Percentiles rank a stretch among this genome's conserved stretches.
phyloP scores from a whole-genome alignment of 1,140 invertebrate species.

The Lepidotrigona ventralis region DNA sequence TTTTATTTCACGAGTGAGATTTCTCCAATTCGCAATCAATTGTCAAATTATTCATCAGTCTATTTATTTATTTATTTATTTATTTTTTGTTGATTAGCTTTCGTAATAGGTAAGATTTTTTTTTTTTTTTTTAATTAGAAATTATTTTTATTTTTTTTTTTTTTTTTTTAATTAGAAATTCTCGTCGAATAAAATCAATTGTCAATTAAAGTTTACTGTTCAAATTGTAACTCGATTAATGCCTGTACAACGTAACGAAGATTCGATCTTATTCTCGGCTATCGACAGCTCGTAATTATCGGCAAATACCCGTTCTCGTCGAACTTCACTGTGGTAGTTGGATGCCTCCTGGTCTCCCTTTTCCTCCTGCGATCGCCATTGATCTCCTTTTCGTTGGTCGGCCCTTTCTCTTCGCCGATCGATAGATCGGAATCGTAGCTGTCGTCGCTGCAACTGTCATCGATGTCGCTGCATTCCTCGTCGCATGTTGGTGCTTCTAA shows the following conservation, averaged over 20 bases:
- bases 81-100: not conserved
- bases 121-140: too few relatives aligned
- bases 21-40: not conserved
- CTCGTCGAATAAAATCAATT: not conserved
- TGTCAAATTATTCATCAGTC: not conserved
- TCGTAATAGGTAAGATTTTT: not conserved
- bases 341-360: constrained; percentile 57
- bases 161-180: not conserved
- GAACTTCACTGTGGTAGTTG: constrained; percentile 65
- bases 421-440: constrained; percentile 74
- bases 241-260: constrained; percentile 13
- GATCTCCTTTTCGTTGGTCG: constrained; percentile 44
- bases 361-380: constrained; percentile 45
- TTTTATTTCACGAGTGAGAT: not conserved
- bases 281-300: constrained; percentile 36
- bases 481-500: constrained; percentile 73
- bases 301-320: constrained; percentile 64
- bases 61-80: too few relatives aligned
- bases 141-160: too few relatives aligned
- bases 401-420: constrained; percentile 50
- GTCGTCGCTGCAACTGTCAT: constrained; percentile 75
- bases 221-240: not conserved
- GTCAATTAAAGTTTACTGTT: not conserved
- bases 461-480: constrained; percentile 76
- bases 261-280: not conserved